Evolutionary conservation across 2,888 invertebrate genomes (phyloP), one percentile per base, ranked within the genome.

Genomic region (Drosophila macrospina): DNA sequence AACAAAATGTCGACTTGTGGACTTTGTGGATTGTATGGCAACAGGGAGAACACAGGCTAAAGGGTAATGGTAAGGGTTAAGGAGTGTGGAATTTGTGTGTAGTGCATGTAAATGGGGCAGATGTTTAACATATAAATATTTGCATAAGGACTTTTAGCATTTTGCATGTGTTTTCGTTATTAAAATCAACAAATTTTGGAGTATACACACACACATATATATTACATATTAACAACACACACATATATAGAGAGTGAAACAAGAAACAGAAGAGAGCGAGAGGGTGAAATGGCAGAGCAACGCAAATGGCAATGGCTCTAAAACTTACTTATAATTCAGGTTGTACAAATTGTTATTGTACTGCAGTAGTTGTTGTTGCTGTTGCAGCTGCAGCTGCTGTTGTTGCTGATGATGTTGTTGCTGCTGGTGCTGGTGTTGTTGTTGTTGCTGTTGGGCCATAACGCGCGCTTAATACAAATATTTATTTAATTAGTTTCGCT

Each of bases 281-380:
- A 28, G 28, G 5, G 28, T 28, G 8, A 10, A 20, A 54, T 13
- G 20, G 42, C 57, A 63, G 45, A 47, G 51, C 59, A 69, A 36
- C 28, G 26, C 24, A 20, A 20, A 20, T 20, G 20, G 20, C 20
- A 55, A 15, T 44, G 60, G 32, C 71, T 56, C 68, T 73, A 70
- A 76, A 80, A 88, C 89, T 89, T 88, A 89, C 89, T 75, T 89
- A 87, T 69, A 83, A 64, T 79, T 77, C 66, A 74, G 74, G 67
- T 74, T 76, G 67, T 76, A 81, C 70, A 74, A 77, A 83, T 83
- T 74, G 64, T 88, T 88, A 62, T 88, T 78, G 77, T 84, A 80
- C 72, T 74, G 77, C 59, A 70, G 73, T 65, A 69, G 70, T 59
- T 69, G 75, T 69, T 70, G 82, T 78, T 74, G 71, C 51, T 69